A percentile compares a stretch with the other conserved stretches of the same genome.
phyloP scores from a whole-genome alignment of 2,797 vertebrate genomes.

The Gambelia wislizenii region DNA sequence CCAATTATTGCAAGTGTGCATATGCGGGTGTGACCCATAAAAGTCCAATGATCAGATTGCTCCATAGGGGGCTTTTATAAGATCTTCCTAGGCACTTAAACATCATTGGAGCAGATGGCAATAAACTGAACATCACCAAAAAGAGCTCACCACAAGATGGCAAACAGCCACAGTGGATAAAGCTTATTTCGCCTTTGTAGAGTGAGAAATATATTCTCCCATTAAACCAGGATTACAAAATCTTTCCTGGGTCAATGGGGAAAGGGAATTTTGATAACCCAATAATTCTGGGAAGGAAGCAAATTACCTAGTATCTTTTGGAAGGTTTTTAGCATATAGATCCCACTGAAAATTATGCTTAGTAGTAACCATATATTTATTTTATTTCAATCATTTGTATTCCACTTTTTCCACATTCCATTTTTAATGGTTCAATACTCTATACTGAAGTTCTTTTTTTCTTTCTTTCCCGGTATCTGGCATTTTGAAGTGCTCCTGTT shows the following conservation, averaged over 20 bases:
- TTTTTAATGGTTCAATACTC: background rate
- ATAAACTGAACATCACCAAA: conserved; percentile 34
- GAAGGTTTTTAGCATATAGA: accelerated
- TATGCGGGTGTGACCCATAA: conserved; percentile 11
- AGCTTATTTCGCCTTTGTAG: background rate
- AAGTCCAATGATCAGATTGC: conserved; percentile 40
- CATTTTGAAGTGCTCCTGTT: background rate
- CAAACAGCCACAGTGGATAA: conserved; percentile 53
- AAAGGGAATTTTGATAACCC: background rate
- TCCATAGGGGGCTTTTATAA: conserved; percentile 28
- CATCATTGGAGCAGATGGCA: background rate
- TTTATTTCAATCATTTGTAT: background rate
- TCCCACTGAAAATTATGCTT: background rate
- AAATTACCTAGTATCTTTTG: background rate
- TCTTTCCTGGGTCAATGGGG: background rate
- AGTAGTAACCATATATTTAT: background rate
- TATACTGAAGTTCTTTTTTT: background rate
- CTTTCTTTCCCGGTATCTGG: background rate
- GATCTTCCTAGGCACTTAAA: conserved; percentile 30
- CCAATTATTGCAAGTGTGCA: background rate
- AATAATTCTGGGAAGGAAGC: background rate
- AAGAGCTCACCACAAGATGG: conserved; percentile 57
- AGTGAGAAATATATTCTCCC: background rate
- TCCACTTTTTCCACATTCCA: background rate
- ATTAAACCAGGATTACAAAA: background rate